phyloP scores from a whole-genome alignment of 2,113 vertebrate genomes.

The Balaenoptera acutorostrata region DNA sequence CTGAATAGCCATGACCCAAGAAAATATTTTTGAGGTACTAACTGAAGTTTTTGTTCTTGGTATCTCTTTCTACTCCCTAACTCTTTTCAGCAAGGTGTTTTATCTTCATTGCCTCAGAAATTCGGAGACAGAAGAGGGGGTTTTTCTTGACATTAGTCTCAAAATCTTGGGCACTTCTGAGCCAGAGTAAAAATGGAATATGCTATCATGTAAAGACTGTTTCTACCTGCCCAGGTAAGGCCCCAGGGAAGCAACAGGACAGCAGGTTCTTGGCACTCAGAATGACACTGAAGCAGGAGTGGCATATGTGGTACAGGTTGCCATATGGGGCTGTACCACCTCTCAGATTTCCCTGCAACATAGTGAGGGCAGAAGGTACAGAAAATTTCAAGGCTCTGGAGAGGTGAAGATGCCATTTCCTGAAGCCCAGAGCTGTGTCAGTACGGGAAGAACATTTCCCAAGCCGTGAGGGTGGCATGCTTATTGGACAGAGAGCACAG shows the following conservation, averaged over 20 bases:
- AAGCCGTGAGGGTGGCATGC: not conserved
- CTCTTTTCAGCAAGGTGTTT: not conserved
- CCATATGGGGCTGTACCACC: fast-evolving
- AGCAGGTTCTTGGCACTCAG: not conserved
- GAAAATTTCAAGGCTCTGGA: not conserved
- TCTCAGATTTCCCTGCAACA: not conserved
- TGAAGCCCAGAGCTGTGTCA: not conserved
- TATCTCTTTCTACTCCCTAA: not conserved
- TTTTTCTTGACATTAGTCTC: not conserved
- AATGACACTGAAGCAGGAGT: not conserved
- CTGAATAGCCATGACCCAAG: not conserved
- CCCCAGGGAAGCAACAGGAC: not conserved
- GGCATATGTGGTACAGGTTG: not conserved
- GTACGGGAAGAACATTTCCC: not conserved
- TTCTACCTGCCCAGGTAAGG: not conserved
- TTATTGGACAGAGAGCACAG: not conserved
- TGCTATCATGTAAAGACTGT: not conserved
- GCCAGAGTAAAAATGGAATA: not conserved
- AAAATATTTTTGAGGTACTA: not conserved
- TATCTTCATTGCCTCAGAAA: not conserved
- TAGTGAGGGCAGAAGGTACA: not conserved
- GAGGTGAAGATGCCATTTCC: not conserved
- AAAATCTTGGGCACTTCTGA: not conserved
- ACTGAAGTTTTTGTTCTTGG: not conserved
- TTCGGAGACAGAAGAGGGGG: not conserved